These are phyloP conservation scores for Chelonus insularis DNA, from an alignment of 1,140 invertebrate genomes.

Conservation along the genomic window DNA sequence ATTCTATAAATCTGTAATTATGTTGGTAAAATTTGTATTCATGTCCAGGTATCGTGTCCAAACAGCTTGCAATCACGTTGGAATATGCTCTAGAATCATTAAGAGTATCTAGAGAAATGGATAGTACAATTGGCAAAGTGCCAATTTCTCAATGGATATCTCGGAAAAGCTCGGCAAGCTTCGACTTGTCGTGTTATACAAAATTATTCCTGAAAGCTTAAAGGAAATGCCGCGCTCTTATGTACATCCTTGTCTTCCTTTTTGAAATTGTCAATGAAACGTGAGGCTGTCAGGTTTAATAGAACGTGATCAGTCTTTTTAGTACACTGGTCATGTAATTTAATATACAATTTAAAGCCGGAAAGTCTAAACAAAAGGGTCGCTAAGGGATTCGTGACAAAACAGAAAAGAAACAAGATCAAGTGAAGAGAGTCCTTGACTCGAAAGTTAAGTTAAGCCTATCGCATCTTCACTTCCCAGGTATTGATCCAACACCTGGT, in stretches of 20 bases:
- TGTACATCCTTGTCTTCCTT: background rate
- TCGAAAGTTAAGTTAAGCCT: too few species aligned
- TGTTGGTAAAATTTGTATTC: too few species aligned
- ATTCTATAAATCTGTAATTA: too few species aligned
- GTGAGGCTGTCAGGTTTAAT: slow-evolving; percentile 9
- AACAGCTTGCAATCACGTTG: background rate
- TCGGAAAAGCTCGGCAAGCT: slow-evolving; percentile 18
- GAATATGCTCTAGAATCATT: background rate
- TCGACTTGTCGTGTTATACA: slow-evolving; percentile 1
- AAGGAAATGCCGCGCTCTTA: background rate
- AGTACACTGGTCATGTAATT: background rate
- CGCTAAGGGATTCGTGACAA: too few species aligned
- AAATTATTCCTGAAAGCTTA: background rate
- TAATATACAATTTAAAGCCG: background rate
- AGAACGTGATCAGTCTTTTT: slow-evolving; percentile 2
- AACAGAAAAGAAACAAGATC: too few species aligned
- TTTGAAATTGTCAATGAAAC: slow-evolving; percentile 6
- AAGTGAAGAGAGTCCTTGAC: too few species aligned
- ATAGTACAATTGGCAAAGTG: slow-evolving; percentile 11
- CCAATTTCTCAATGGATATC: slow-evolving; percentile 13
- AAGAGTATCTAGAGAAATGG: background rate
- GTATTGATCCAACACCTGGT: too few species aligned
- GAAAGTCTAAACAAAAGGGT: too few species aligned
- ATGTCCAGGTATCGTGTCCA: too few species aligned
- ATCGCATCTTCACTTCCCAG: too few species aligned